phyloP scores from a whole-genome alignment of 2,113 vertebrate species.

The Tapirus terrestris region DNA sequence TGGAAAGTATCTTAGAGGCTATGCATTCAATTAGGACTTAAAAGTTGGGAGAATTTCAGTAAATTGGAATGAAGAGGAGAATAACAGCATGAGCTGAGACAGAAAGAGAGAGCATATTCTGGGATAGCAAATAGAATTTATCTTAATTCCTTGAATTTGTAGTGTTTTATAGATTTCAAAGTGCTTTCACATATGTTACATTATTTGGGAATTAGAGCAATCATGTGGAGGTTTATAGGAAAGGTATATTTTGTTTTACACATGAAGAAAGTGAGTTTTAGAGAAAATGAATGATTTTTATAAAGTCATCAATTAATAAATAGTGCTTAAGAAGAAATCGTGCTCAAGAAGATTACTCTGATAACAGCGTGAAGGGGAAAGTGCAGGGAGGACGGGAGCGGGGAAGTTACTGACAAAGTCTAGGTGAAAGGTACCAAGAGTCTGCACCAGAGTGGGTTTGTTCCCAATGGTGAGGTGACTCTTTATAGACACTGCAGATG shows the following conservation, averaged over 20 bases:
- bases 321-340: neutral
- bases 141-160: constrained; percentile 11
- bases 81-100: neutral
- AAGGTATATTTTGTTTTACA: neutral
- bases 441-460: neutral
- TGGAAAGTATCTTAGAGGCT: neutral
- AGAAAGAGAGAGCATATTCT: neutral
- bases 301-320: neutral
- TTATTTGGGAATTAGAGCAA: neutral
- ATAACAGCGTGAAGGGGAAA: neutral
- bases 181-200: neutral
- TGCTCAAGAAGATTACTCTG: neutral
- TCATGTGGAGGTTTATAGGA: neutral
- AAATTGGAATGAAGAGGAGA: neutral
- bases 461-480: neutral
- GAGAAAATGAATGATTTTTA: neutral
- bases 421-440: neutral
- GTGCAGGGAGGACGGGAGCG: neutral
- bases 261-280: neutral
- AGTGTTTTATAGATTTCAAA: neutral
- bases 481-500: neutral
- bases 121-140: neutral
- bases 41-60: neutral
- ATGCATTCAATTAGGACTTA: neutral
- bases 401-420: neutral